phyloP scores from a whole-genome alignment of 2,113 vertebrate genomes.

The Toxostoma redivivum region DNA sequence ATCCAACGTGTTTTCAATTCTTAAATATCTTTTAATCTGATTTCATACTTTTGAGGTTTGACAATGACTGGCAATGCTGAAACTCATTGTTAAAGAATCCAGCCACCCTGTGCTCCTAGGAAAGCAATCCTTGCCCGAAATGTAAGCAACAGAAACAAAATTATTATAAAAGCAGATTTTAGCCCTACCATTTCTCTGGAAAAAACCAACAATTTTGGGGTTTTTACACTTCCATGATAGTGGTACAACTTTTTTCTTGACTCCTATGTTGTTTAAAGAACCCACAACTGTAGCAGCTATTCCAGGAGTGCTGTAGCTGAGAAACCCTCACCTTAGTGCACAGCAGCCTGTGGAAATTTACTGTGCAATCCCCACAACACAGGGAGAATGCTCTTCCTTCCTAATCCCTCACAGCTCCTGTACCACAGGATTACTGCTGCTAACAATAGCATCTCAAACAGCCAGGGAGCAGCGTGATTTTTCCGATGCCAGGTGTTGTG shows the following conservation, averaged over 20 bases:
- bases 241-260: not conserved
- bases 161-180: not conserved
- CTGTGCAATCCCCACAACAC: not conserved
- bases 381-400: not conserved
- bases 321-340: not conserved
- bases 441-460: not conserved
- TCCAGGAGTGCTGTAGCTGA: not conserved
- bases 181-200: not conserved
- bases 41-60: not conserved
- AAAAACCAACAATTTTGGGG: not conserved
- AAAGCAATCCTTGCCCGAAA: not conserved
- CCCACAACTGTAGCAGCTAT: not conserved
- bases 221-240: not conserved
- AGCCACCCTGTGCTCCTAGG: not conserved
- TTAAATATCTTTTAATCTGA: not conserved
- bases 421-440: not conserved
- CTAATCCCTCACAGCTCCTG: constrained; percentile 16
- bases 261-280: not conserved
- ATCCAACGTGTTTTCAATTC: not conserved
- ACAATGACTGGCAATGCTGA: not conserved
- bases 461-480: not conserved
- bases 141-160: not conserved
- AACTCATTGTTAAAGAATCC: not conserved
- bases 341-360: constrained; percentile 2
- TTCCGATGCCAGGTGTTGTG: not conserved